Base-by-base conservation (phyloP, 37 sponge, comb jelly and placozoan genomes). In the Aplysina aerophoba region DNA sequence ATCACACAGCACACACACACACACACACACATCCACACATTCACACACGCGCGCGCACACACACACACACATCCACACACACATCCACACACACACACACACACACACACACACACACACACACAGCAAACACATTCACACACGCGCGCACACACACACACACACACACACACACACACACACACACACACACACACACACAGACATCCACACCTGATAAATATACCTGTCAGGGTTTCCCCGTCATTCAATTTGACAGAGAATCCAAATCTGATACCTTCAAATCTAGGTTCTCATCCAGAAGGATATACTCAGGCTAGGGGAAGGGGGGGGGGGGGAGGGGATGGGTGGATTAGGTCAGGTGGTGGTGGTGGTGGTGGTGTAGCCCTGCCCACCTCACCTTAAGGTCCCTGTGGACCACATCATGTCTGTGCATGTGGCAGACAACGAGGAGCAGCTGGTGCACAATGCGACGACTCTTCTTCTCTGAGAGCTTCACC, bases 241-340 rank as follows among this genome's bases (percentile, higher is more conserved):
- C 64, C 85, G 13, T 72, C 65, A 31, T 71, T 21, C 4, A 87
- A 4, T 27, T 68, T 61, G n/a, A 66, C 74, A 59, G 96, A 81
- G 59, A 96, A 96, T 25, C 96, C 96, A 81, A 96, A 59, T 93
- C 94, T 21, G 94, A 93, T 0, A 93, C 58, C 68, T 93, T 93
- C 30, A 90, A 75, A n/a, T 74, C 82, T 24, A 72, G 14, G 33
- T 89, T 73, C 0, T 91, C 74, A 36, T 90, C 94, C 27, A 93
- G 75, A 50, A 93, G 84, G 40, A 93, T 90, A 80, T 95, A 92
- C 80, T 91, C 90, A 0, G 95, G 95, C 93, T 90, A 64, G 30
- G 40, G 0, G 57, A 1, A 30, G 55, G 19, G 36, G 22, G 20
- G 24, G n/a, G n/a, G 31, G 15, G 24, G 69, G 20, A 68, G 50